Evolutionary conservation across 2,113 vertebrate genomes (phyloP), one percentile per base, ranked within the genome.

Genomic region (Acrocephalus arundinaceus): DNA sequence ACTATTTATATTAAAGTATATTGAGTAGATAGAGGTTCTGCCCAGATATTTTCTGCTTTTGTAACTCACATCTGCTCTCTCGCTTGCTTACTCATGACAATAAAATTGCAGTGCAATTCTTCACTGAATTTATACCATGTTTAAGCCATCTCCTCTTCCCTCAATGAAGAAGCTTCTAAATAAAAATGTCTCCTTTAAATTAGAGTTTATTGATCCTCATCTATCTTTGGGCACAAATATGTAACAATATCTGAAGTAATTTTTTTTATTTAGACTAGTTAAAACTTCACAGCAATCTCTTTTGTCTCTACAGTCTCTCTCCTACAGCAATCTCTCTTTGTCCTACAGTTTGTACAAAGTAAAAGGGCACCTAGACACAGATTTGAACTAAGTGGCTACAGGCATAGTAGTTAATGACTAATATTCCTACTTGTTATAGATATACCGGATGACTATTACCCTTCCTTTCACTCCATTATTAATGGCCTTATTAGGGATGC

Each of bases 401-500:
- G 54, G 35, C 18, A 58, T 7, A 39, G 45, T 17, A 79, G 76
- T 70, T 95, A 88, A 93, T 92, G 71, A 90, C 49, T 82, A 66
- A 93, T 94, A 96, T 72, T 88, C 33, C 43, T 86, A 49, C 33
- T 92, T 89, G 85, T 55, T 92, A 87, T 55, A 86, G 54, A 81
- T 52, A 79, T 12, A 68, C 61, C 13, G 9, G 71, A 94, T 91
- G 61, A 80, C 74, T 92, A 77, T 84, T 81, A 90, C 71, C 41
- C 72, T 93, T 96, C 86, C 91, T 95, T 91, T 96, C 73, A 70
- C 33, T 91, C 30, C 41, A n/a, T 94, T 97, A 95, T 95, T 96
- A 95, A 96, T 96, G 57, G 73, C 62, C 91, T 92, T 88, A 92
- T 97, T 95, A 95, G 76, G 49, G 95, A 90, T 94, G 93, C 94